Evolutionary conservation across 2,888 invertebrate species (phyloP).

Genomic region (Plebejus anna): DNA sequence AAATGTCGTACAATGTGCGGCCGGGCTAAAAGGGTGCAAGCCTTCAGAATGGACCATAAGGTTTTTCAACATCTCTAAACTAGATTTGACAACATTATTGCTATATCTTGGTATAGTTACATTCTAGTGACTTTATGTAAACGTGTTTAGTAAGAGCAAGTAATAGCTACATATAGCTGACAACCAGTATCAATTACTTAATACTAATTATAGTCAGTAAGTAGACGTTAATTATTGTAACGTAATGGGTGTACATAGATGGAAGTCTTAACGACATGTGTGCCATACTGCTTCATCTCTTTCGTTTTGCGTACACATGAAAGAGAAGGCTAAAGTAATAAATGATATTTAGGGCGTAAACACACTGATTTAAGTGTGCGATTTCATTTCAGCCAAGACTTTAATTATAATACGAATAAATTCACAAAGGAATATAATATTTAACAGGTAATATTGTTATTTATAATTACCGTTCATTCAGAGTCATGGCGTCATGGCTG

Average conservation of each 20-base stretch:
- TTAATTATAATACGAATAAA: neutral
- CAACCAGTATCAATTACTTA: neutral
- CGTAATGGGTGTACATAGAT: neutral
- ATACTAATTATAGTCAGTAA: neutral
- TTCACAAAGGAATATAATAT: neutral
- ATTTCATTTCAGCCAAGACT: neutral
- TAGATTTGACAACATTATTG: conserved; percentile 3
- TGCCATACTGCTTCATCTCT: neutral
- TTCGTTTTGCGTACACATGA: neutral
- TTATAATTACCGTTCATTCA: neutral
- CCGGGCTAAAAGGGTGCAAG: neutral
- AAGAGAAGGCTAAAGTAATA: neutral
- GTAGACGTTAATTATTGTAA: neutral
- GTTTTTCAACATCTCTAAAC: neutral
- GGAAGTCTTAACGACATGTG: neutral
- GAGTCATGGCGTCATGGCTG: neutral
- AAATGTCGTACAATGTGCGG: too few relatives aligned
- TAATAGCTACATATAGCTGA: neutral
- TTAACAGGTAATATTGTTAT: neutral
- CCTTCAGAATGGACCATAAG: conserved; percentile 15
- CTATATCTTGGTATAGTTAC: neutral
- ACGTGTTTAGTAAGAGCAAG: neutral
- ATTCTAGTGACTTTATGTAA: conserved; percentile 5
- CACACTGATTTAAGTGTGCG: neutral
- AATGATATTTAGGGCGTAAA: neutral